Evolutionary conservation across 2,888 invertebrate species (phyloP).

Genomic region (Axea sp.): DNA sequence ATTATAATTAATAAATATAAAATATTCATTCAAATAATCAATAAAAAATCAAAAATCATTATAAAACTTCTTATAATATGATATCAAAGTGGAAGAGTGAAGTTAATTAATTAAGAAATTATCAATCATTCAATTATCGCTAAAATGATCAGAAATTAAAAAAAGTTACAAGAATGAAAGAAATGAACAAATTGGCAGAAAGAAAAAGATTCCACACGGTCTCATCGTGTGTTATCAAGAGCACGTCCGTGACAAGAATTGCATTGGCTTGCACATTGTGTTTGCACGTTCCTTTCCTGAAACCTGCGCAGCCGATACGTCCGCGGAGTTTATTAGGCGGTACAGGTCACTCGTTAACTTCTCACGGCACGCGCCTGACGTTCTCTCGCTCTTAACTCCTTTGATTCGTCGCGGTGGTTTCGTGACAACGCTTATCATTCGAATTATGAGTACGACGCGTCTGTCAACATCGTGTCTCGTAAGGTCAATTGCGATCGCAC

Average conservation of each 20-base stretch:
- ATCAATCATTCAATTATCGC: too few relatives aligned
- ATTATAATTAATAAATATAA: too few relatives aligned
- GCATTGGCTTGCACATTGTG: constrained; percentile 55
- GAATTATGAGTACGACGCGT: constrained; percentile 51
- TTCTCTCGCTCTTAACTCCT: constrained; percentile 56
- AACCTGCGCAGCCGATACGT: constrained; percentile 64
- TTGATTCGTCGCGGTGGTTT: constrained; percentile 28
- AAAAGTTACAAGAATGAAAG: too few relatives aligned
- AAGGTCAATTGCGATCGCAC: constrained; percentile 46
- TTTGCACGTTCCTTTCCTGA: constrained; percentile 61
- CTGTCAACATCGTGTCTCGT: constrained; percentile 36
- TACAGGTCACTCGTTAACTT: constrained; percentile 62
- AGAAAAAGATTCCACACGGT: constrained; percentile 5
- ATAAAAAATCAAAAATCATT: too few relatives aligned
- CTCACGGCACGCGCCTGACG: constrained; percentile 63
- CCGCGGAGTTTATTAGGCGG: constrained; percentile 61
- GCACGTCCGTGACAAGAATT: constrained; percentile 59
- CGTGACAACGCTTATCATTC: constrained; percentile 51
- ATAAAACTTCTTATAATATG: too few relatives aligned
- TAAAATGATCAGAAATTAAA: too few relatives aligned
- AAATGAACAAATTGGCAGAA: not conserved
- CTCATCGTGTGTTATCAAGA: constrained; percentile 53
- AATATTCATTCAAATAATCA: too few relatives aligned
- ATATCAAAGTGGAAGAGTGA: too few relatives aligned
- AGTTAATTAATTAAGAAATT: too few relatives aligned